Conservation (phyloP, 2,797 vertebrate species). For the Erpetoichthys calabaricus region DNA sequence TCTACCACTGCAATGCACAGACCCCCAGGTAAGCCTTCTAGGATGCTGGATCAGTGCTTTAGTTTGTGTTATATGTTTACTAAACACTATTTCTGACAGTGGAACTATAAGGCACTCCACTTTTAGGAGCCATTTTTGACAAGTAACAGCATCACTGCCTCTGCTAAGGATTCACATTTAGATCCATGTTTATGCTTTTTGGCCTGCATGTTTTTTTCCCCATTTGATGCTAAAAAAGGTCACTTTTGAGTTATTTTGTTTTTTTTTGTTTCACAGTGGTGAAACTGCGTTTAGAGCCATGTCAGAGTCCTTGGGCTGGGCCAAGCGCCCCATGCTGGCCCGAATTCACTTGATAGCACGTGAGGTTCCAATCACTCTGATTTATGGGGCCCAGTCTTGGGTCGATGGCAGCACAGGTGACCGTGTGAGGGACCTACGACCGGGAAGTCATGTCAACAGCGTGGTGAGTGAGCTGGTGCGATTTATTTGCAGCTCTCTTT, state of each 20-base stretch:
- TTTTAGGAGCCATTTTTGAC: no score
- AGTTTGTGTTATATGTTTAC: not conserved
- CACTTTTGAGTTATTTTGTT: not conserved
- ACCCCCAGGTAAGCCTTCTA: conserved; percentile 55
- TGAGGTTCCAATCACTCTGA: conserved; percentile 63
- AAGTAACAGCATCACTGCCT: no score
- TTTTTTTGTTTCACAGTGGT: conserved; percentile 42
- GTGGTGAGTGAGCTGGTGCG: conserved; percentile 41
- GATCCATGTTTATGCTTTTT: no score
- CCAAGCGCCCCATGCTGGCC: conserved; percentile 73
- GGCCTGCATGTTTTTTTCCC: no score
- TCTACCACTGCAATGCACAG: conserved; percentile 88
- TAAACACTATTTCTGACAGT: no score
- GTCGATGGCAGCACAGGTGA: conserved; percentile 65
- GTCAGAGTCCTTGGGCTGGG: conserved; percentile 72
- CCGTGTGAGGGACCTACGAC: conserved; percentile 47
- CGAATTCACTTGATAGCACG: conserved; percentile 58
- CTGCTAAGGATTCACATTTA: no score
- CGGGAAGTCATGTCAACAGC: conserved; percentile 45
- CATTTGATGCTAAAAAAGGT: no score
- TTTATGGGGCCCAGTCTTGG: conserved; percentile 76
- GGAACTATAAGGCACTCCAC: no score
- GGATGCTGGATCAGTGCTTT: not conserved
- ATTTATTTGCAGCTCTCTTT: no score
- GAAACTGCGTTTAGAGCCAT: conserved; percentile 79